phyloP scores from a whole-genome alignment of 2,113 vertebrate genomes.

The Dicaeum eximium region DNA sequence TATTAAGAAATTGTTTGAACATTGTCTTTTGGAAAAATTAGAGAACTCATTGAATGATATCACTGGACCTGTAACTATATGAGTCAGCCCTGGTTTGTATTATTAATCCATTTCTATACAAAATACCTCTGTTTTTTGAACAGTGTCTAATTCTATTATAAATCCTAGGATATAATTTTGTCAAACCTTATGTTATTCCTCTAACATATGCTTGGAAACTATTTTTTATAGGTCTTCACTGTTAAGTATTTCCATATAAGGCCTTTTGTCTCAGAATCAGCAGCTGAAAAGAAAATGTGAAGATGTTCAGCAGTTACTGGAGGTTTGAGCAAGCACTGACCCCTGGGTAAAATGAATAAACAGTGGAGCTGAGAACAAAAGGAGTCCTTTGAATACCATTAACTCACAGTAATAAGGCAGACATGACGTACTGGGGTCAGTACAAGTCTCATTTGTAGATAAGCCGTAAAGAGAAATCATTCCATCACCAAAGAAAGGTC shows the following conservation, averaged over 20 bases:
- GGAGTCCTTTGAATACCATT: neutral
- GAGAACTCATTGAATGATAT: neutral
- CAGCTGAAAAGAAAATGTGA: neutral
- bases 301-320: neutral
- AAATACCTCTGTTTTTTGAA: neutral
- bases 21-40: neutral
- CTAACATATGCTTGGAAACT: neutral
- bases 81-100: neutral
- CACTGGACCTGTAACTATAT: neutral
- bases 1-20: neutral
- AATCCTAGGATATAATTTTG: neutral
- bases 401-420: slow-evolving; percentile 23
- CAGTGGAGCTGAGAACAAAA: slow-evolving; percentile 7
- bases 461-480: neutral
- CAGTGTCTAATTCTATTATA: neutral
- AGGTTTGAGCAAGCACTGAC: neutral
- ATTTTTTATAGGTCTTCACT: neutral
- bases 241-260: neutral
- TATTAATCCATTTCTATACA: neutral
- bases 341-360: slow-evolving; percentile 32
- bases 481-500: slow-evolving; percentile 11
- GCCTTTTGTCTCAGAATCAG: neutral
- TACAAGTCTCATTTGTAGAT: slow-evolving; percentile 19
- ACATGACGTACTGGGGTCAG: neutral
- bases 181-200: neutral